Base-by-base conservation (phyloP, 2,797 vertebrate genomes). In the Gastrophryne carolinensis region DNA sequence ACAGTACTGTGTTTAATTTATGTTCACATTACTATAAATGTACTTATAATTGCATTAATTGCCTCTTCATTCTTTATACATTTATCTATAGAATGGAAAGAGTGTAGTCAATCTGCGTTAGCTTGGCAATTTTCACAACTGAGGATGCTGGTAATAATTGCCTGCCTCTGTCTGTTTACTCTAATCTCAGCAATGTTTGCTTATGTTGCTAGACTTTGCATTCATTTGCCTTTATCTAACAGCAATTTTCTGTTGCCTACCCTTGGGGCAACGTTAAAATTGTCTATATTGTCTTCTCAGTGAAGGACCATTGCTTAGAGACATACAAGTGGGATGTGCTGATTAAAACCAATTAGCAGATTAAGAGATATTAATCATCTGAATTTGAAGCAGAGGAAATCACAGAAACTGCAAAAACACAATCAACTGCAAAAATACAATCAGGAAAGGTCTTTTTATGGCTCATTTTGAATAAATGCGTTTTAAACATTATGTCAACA, bases 301-400 rank as follows among this genome's bases (percentile, higher is more conserved):
- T 78, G 74, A 71, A 77, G 75, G 75, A 78, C 75, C 75, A 78
- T 78, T 35, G 75, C 75, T 78, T 70, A 47, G 67, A 78, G 75
- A 78, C 75, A 78, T 72, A 78, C 75, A 78, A 72, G 52, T 78
- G 75, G 75, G 61, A 77, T 78, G 75, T 47, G 61, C 75, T 78
- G 75, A 78, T 78, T 78, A 78, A 78, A 78, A 78, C 75, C 75
- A 78, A 78, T 78, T 78, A 78, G 68, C 61, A 72, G 75, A 78
- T 78, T 78, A 78, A 78, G 75, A 64, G 75, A 78, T 78, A 78
- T 78, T 78, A 78, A 78, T 78, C 75, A 71, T 64, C 29, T 77
- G 61, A 64, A 71, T 77, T 64, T 21, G 21, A 60, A 57, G 75
- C 75, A 65, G 67, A 72, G 65, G 32, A 76, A 69, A 69, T 61